These are phyloP conservation scores for Salvelinus fontinalis DNA, from an alignment of 2,113 vertebrate genomes.

Conservation along the genomic window DNA sequence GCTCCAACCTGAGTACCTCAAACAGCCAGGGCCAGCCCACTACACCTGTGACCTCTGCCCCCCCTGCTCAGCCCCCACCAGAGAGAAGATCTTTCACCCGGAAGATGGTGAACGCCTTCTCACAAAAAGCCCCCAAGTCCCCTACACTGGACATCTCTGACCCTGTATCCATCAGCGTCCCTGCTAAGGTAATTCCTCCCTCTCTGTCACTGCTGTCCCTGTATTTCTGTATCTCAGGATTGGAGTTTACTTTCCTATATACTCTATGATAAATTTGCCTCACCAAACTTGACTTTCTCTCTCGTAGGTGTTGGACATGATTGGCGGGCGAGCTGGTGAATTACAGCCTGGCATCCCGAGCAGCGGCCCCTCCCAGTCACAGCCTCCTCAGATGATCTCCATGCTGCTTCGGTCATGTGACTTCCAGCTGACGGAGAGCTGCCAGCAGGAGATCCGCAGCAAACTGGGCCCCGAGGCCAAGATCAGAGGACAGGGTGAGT, in stretches of 20 bases:
- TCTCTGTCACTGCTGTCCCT: background rate
- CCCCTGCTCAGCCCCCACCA: conserved; percentile 36
- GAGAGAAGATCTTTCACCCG: conserved; percentile 68
- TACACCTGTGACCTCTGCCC: conserved; percentile 7
- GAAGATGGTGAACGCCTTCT: conserved; percentile 62
- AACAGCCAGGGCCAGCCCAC: conserved; percentile 13
- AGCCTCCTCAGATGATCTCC: conserved; percentile 75
- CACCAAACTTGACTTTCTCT: too few species aligned
- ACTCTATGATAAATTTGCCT: too few species aligned
- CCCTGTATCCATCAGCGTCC: conserved; percentile 74
- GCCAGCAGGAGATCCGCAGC: conserved; percentile 69
- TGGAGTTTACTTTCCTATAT: too few species aligned
- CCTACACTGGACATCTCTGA: conserved; percentile 74
- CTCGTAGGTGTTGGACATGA: conserved; percentile 72
- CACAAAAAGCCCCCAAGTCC: conserved; percentile 59
- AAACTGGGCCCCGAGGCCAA: conserved; percentile 54
- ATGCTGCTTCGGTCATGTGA: conserved; percentile 74
- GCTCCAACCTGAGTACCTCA: conserved; percentile 31
- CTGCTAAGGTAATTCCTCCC: conserved; percentile 59
- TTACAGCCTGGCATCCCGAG: conserved; percentile 35
- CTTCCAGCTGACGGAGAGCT: conserved; percentile 70
- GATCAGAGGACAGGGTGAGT: conserved; percentile 41
- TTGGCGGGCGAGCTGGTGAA: conserved; percentile 66
- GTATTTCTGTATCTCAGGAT: background rate
- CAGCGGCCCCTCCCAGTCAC: conserved; percentile 48